A percentile compares a stretch with the other conserved stretches of the same genome.
Conservation (phyloP, 2,113 vertebrate genomes). For the Rostratula benghalensis region DNA sequence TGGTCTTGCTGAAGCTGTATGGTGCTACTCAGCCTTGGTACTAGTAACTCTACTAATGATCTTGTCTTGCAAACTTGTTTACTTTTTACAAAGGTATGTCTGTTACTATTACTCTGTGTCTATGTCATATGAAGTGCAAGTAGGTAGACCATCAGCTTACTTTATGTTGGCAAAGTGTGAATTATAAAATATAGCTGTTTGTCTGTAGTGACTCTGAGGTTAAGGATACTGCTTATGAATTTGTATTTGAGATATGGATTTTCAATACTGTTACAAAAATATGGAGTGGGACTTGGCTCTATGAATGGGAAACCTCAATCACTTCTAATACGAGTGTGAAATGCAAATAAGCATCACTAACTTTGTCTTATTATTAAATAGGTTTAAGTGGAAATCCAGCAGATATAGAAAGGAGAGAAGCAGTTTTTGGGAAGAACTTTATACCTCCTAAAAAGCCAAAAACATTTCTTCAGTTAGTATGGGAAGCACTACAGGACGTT, state of each 20-base stretch:
- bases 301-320: not conserved
- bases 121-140: not conserved
- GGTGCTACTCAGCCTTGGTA: not conserved
- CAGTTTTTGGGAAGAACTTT: constrained; percentile 93
- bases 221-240: not conserved
- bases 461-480: constrained; percentile 99
- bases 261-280: not conserved
- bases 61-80: constrained; percentile 33
- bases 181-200: not conserved
- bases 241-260: not conserved
- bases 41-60: constrained; percentile 15
- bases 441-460: constrained; percentile 99
- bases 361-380: constrained; percentile 70
- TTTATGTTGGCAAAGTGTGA: not conserved
- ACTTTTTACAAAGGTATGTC: not conserved
- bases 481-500: constrained; percentile 99
- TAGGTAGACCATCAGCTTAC: not conserved
- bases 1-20: constrained; percentile 11
- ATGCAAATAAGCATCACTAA: constrained; percentile 27
- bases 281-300: not conserved
- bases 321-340: not conserved
- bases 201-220: not conserved
- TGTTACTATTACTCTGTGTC: constrained; percentile 9
- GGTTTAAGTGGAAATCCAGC: constrained; percentile 94
- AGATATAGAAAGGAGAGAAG: constrained; percentile 96